phyloP scores from a whole-genome alignment of 2,113 vertebrate genomes.

The Carassius gibelio region DNA sequence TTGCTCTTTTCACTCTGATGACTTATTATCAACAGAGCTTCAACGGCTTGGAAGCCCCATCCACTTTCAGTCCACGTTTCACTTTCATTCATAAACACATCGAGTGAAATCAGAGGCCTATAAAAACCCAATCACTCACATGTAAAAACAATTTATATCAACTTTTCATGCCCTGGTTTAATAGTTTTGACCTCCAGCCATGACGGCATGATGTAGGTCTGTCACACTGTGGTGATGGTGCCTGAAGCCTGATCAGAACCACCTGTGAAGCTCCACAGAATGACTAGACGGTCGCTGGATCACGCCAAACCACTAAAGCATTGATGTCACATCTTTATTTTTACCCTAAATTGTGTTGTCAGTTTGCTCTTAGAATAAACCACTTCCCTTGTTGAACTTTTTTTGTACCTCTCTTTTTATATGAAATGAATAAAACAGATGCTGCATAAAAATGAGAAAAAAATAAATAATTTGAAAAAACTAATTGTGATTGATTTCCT shows the following conservation, averaged over 20 bases:
- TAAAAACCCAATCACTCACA: constrained; percentile 36
- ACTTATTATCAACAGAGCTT: constrained; percentile 28
- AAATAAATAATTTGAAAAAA: constrained; percentile 67
- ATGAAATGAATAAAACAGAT: constrained; percentile 77
- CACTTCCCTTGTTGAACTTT: constrained; percentile 54
- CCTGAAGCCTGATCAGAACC: constrained; percentile 69
- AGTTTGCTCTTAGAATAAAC: constrained; percentile 63
- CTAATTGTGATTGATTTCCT: constrained; percentile 67
- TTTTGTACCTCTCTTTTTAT: constrained; percentile 61
- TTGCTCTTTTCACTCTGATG: constrained; percentile 26
- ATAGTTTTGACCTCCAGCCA: constrained; percentile 42
- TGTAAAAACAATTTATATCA: constrained; percentile 22
- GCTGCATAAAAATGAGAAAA: constrained; percentile 69
- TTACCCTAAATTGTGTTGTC: constrained; percentile 57
- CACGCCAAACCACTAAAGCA: constrained; percentile 68
- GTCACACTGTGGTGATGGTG: constrained; percentile 60
- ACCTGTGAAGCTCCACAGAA: constrained; percentile 65
- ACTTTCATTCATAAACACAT: constrained; percentile 29
- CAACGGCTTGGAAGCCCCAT: constrained; percentile 37
- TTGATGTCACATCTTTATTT: constrained; percentile 55
- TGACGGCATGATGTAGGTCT: constrained; percentile 28
- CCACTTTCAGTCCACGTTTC: constrained; percentile 27
- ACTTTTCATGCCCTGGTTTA: constrained; percentile 31
- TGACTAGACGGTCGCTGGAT: constrained; percentile 42
- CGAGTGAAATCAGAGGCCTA: constrained; percentile 26